These are phyloP conservation scores for Erannis defoliaria DNA, from an alignment of 2,888 invertebrate genomes.

Conservation along the genomic window DNA sequence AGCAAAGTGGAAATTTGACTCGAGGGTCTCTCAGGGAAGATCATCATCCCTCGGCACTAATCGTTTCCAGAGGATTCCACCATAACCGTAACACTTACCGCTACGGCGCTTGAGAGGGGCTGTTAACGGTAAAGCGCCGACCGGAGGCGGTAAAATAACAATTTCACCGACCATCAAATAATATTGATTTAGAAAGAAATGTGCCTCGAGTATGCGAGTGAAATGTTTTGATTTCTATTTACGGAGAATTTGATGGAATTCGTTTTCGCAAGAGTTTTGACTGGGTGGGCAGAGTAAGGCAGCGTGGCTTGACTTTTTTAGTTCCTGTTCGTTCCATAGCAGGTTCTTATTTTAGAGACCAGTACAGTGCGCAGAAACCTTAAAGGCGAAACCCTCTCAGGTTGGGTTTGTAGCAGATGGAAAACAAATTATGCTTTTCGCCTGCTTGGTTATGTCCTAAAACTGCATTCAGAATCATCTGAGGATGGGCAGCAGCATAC, in stretches of 20 bases:
- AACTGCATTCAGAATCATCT: too few species aligned
- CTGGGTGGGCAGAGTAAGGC: too few species aligned
- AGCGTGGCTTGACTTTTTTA: too few species aligned
- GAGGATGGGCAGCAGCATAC: too few species aligned
- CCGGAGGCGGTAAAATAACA: slow-evolving; percentile 36
- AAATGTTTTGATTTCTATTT: background rate
- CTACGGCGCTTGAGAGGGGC: slow-evolving; percentile 39
- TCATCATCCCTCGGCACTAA: slow-evolving; percentile 18
- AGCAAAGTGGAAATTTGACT: background rate
- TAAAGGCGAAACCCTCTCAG: too few species aligned
- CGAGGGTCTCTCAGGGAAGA: too few species aligned
- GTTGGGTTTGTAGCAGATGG: too few species aligned
- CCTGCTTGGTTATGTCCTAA: too few species aligned
- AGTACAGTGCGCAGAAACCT: too few species aligned
- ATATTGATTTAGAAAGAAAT: slow-evolving; percentile 40
- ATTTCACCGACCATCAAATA: slow-evolving; percentile 37
- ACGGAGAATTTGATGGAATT: background rate
- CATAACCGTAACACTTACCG: slow-evolving; percentile 46
- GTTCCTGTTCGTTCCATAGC: too few species aligned
- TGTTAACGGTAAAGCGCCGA: slow-evolving; percentile 35
- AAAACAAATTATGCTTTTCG: too few species aligned
- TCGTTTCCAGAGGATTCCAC: slow-evolving; percentile 35
- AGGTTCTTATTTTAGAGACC: too few species aligned
- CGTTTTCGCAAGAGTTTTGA: background rate
- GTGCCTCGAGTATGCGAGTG: background rate